Conservation (phyloP, 2,888 invertebrate species). For the Drosophila quinaria region DNA sequence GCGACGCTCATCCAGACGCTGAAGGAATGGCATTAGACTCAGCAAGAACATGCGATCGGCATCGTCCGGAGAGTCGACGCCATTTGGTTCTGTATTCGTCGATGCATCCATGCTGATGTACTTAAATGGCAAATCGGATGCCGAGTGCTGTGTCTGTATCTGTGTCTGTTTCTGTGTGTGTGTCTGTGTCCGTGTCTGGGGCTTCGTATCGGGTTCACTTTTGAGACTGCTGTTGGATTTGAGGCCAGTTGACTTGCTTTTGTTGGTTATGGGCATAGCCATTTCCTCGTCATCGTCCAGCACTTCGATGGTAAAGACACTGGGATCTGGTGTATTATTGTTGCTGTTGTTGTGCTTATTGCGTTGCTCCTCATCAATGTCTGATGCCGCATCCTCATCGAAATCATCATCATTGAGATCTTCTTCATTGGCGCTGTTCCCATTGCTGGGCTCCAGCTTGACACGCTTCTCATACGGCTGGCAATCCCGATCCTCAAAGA, state of each 20-base stretch:
- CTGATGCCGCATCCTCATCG: slow-evolving; percentile 75
- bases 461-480: slow-evolving; percentile 54
- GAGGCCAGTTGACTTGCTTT: slow-evolving; percentile 11
- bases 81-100: slow-evolving; percentile 64
- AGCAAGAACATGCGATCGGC: slow-evolving; percentile 80
- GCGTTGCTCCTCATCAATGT: slow-evolving; percentile 57
- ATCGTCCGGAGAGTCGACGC: slow-evolving; percentile 57
- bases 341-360: slow-evolving; percentile 26
- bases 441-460: slow-evolving; percentile 62
- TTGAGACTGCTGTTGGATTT: slow-evolving; percentile 38
- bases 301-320: slow-evolving; percentile 74
- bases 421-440: slow-evolving; percentile 48
- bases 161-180: background rate
- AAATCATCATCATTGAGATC: slow-evolving; percentile 70
- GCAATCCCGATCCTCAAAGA: slow-evolving; percentile 70
- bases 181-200: slow-evolving; percentile 10
- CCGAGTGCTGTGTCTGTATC: background rate
- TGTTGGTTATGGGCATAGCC: slow-evolving; percentile 38
- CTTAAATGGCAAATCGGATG: slow-evolving; percentile 53
- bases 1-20: slow-evolving; percentile 72
- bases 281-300: slow-evolving; percentile 77
- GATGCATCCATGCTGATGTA: slow-evolving; percentile 65
- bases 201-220: slow-evolving; percentile 57
- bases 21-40: slow-evolving; percentile 77
- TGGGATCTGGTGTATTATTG: slow-evolving; percentile 44